Base-by-base conservation (phyloP, 1,140 invertebrate genomes). In the Sminthurinus signatus region DNA sequence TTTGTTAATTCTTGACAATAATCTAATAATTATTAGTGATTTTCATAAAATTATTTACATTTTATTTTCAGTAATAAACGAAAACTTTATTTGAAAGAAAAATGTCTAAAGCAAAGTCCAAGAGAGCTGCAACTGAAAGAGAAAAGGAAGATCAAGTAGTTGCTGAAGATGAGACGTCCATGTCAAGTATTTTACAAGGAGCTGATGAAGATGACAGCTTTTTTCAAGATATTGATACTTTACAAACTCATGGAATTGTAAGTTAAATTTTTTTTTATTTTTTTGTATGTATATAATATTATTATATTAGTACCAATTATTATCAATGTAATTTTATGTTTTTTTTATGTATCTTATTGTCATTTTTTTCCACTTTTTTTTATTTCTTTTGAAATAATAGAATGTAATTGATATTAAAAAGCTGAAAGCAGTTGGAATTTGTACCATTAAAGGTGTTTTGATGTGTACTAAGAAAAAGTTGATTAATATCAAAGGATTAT, bases 391-490 rank as follows among this genome's bases (percentile, higher is more conserved):
- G n/a, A n/a, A n/a, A n/a, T n/a, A n/a, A n/a, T 58, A 75, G 74
- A 82, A 82, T 77, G 79, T 78, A 51, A 79, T 79, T 10, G 88
- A 90, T 74, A 85, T 90, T 55, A 89, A 88, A 76, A 88, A 88
- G 76, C 75, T 91, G 60, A 89, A 89, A 77, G 77, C 81, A 36
- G 80, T 81, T 46, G 88, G 88, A 65, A 88, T 90, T 71, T 89
- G 87, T 73, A 90, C 88, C 0, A 82, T 91, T 27, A 86, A 86
- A 80, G 88, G 88, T 8, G 79, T 91, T 52, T 85, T 88, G 73
- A 91, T 91, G 88, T 84, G 80, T 5, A 89, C 87, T 17, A 83
- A 81, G 68, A 88, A 87, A 73, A 87, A 84, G 74, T 74, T 90
- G 28, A 82, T 82, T 73, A 80, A 79, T 64, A 86, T 89, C 46